These are phyloP conservation scores for Gymnothorax javanicus DNA, from an alignment of 2,797 vertebrate species.

Conservation along the genomic window DNA sequence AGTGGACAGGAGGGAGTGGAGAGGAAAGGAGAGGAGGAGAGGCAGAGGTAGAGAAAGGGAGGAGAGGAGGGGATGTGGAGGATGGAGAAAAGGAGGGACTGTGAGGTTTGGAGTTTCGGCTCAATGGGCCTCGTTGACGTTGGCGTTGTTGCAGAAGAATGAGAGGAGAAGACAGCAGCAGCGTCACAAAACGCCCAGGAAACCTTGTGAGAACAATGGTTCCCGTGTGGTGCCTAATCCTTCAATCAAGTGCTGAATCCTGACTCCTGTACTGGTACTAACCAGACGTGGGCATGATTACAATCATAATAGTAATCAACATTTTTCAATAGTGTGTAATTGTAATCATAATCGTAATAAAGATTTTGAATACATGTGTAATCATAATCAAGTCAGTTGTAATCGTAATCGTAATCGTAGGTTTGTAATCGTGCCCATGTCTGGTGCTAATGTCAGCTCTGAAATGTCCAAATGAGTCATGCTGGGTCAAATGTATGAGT, in stretches of 20 bases:
- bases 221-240: background rate
- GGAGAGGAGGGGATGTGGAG: background rate
- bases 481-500: background rate
- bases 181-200: background rate
- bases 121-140: background rate
- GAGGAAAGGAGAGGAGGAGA: background rate
- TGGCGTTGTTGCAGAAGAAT: background rate
- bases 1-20: background rate
- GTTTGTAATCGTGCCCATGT: too few species aligned
- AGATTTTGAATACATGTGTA: too few species aligned
- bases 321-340: too few species aligned
- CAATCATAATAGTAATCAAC: too few species aligned
- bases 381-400: too few species aligned
- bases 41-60: too few species aligned
- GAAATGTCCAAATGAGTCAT: background rate
- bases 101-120: background rate
- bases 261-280: background rate
- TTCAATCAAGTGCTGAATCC: background rate
- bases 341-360: too few species aligned
- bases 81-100: background rate
- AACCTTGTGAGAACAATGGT: background rate
- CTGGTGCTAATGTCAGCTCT: background rate
- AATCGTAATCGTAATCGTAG: too few species aligned
- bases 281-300: too few species aligned
- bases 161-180: background rate